phyloP scores from a whole-genome alignment of 2,113 vertebrate species.

The Macrotus californicus region DNA sequence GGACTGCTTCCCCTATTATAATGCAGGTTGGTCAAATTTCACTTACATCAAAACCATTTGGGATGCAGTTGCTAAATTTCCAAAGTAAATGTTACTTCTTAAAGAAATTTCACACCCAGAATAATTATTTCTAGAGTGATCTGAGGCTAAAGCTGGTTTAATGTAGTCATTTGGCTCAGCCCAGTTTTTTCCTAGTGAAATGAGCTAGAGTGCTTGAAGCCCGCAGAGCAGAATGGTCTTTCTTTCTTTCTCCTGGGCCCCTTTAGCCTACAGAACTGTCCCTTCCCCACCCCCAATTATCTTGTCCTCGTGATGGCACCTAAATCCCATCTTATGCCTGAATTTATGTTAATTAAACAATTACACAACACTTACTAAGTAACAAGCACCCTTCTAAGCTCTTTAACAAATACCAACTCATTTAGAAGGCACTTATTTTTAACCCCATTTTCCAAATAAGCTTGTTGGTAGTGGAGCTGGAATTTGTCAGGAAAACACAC shows the following conservation, averaged over 20 bases:
- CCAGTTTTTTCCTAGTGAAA: background rate
- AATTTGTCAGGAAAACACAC: background rate
- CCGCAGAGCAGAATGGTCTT: too few relatives aligned
- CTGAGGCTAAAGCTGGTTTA: constrained; percentile 17
- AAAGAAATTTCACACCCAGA: constrained; percentile 44
- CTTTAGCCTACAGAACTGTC: background rate
- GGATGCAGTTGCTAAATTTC: constrained; percentile 48
- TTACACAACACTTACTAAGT: background rate
- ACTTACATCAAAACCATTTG: constrained; percentile 57
- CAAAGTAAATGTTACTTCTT: constrained; percentile 67
- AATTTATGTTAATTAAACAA: background rate
- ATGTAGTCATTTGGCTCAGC: background rate
- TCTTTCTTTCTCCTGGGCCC: background rate
- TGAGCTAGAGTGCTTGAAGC: background rate
- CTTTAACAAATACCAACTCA: background rate
- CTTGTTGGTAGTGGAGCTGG: background rate
- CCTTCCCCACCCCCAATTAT: background rate
- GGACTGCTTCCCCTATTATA: background rate
- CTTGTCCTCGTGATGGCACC: background rate
- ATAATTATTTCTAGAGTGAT: constrained; percentile 62
- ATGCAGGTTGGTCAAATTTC: constrained; percentile 31
- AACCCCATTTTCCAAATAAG: background rate
- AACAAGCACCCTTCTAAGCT: background rate
- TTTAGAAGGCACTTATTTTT: background rate
- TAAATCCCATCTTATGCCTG: background rate